Base-by-base conservation (phyloP, 2,888 invertebrate genomes). In the Gerosis bhagava region DNA sequence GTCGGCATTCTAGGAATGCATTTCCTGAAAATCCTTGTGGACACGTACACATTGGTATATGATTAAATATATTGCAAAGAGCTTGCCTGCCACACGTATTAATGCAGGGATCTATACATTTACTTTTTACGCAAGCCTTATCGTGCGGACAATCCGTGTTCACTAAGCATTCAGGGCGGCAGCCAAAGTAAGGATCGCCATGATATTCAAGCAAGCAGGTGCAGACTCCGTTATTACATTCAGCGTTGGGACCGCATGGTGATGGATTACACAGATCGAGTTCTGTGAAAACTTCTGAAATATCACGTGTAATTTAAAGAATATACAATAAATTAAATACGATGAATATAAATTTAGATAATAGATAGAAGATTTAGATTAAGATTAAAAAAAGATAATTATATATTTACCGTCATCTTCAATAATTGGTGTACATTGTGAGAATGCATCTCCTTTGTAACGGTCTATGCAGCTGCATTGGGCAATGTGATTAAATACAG, bases 141-240 rank as follows among this genome's bases (percentile, higher is more conserved):
- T 93, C 89, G 56, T 92, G 89, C 5, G 92, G 77, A 69, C 96
- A 96, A 62, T 96, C 96, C 8, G 87, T 86, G 62, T 93, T 95
- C 21, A 94, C 76, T 19, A 95, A 90, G 73, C 96, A 96, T 79
- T 96, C 95, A n/a, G 96, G 96, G 58, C 95, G 90, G 69, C 96
- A 96, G 16, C 93, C 93, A 55, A 89, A 80, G 63, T 94, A 94
- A 2, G 96, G 95, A 80, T 96, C 94, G 15, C 96, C 96, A 61
- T 92, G 91, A 66, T 93, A 95, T 69, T 94, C 94, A 0, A 91
- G 86, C 35, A 94, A 67, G 68, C 96, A 96, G 11, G 90, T 91
- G 62, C 95, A 95, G 36, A 91, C 65, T 26, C 94, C 94, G 57
- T 93, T 86, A 56, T 80, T 73, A 65, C 95, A 95, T 63, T 91